These are phyloP conservation scores for Lymantria monacha DNA, from an alignment of 2,888 invertebrate species.

Conservation along the genomic window DNA sequence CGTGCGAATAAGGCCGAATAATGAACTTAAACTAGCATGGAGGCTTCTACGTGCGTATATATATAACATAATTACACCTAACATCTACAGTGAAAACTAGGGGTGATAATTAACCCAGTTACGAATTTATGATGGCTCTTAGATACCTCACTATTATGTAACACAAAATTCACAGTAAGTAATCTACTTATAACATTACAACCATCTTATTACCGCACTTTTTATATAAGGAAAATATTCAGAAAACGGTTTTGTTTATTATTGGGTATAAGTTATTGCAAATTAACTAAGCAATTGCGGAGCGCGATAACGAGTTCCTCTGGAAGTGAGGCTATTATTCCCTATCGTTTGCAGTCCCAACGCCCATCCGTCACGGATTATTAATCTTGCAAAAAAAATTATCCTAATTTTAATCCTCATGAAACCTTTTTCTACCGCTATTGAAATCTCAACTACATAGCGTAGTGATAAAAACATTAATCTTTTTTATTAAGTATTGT, in stretches of 20 bases:
- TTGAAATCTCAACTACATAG: conserved; percentile 14
- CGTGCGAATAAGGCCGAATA: too few species aligned
- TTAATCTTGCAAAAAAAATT: conserved; percentile 30
- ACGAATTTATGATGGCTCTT: neutral
- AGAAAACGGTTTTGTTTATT: conserved; percentile 9
- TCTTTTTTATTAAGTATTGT: too few species aligned
- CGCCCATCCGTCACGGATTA: conserved; percentile 29
- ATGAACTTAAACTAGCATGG: neutral
- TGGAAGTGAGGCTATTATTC: conserved; percentile 29
- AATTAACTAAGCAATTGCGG: conserved; percentile 19
- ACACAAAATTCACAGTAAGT: conserved; percentile 22
- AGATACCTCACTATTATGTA: conserved; percentile 19
- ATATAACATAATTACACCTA: conserved; percentile 2
- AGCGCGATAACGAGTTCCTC: conserved; percentile 26
- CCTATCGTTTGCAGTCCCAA: conserved; percentile 13
- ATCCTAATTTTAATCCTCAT: neutral
- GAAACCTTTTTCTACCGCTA: too few species aligned
- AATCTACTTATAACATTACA: conserved; percentile 9
- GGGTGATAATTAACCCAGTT: conserved; percentile 32
- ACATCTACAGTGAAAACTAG: conserved; percentile 25
- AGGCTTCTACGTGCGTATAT: neutral
- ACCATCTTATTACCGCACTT: neutral
- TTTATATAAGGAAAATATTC: conserved; percentile 4
- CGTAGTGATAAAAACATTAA: too few species aligned
- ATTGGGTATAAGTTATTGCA: conserved; percentile 19